These are phyloP conservation scores for Melanostoma mellinum DNA, from an alignment of 2,888 invertebrate species.

Conservation along the genomic window DNA sequence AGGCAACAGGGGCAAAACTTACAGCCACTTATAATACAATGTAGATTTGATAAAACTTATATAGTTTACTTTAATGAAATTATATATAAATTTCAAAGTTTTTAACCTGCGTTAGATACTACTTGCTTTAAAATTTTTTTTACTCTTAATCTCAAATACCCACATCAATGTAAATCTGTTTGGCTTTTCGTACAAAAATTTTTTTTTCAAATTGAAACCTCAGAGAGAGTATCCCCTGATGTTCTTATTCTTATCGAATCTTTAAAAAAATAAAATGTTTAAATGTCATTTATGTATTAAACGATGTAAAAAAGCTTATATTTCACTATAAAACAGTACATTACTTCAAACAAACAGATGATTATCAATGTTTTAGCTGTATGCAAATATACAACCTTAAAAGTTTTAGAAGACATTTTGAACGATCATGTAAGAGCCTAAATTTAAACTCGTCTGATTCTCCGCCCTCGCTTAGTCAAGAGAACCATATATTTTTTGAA, in stretches of 20 bases:
- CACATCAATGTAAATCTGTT: conserved; percentile 5
- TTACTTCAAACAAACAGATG: conserved; percentile 10
- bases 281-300: conserved; percentile 1
- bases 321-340: conserved; percentile 16
- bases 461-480: too few species aligned
- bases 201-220: conserved; percentile 30
- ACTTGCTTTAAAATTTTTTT: too few species aligned
- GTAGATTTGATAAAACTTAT: too few species aligned
- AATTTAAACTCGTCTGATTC: background rate
- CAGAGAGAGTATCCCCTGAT: conserved; percentile 12
- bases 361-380: conserved; percentile 6
- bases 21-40: too few species aligned
- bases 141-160: too few species aligned
- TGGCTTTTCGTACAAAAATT: conserved; percentile 15
- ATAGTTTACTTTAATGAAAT: conserved; percentile 15
- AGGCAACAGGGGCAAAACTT: too few species aligned
- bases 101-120: too few species aligned
- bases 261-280: conserved; percentile 7
- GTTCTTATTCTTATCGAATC: background rate
- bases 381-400: conserved; percentile 9
- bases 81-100: conserved; percentile 5
- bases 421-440: conserved; percentile 7
- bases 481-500: too few species aligned
- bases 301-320: conserved; percentile 3
- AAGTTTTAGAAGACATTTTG: conserved; percentile 19